Conservation (phyloP, 1,140 invertebrate species). For the Maconellicoccus hirsutus region DNA sequence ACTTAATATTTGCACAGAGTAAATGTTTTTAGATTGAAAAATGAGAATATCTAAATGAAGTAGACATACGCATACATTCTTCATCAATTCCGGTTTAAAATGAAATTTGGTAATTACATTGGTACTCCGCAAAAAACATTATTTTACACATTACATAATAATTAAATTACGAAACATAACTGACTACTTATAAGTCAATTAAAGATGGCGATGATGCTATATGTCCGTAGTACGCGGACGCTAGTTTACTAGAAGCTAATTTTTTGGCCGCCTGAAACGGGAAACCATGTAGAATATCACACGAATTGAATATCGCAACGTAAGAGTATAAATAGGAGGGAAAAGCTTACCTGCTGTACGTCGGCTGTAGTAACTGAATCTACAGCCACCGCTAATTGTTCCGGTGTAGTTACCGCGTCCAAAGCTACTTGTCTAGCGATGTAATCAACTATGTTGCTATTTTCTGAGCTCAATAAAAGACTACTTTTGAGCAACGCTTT, state of each 20-base stretch:
- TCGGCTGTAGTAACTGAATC: slow-evolving; percentile 10
- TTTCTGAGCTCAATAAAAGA: neutral
- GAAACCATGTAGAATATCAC: too few relatives aligned
- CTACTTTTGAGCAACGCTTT: neutral
- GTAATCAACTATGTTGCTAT: neutral
- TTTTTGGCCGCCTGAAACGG: slow-evolving; percentile 9
- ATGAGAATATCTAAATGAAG: too few relatives aligned
- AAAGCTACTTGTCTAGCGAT: neutral
- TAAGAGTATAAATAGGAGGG: too few relatives aligned
- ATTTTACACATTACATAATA: neutral
- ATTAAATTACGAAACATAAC: neutral
- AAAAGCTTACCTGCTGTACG: neutral
- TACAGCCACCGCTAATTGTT: neutral
- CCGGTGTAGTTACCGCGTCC: neutral
- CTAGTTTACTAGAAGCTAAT: neutral
- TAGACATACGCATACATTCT: too few relatives aligned
- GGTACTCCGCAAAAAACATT: neutral
- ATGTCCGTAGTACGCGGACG: neutral
- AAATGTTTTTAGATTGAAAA: too few relatives aligned
- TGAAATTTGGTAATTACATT: too few relatives aligned
- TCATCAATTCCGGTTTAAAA: too few relatives aligned
- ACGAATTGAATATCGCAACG: too few relatives aligned
- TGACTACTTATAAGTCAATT: neutral
- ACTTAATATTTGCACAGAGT: too few relatives aligned
- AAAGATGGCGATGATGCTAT: neutral